Percentiles rank a stretch among this genome's conserved stretches.
phyloP scores from a whole-genome alignment of 2,888 invertebrate species.

The Sarcophaga caerulescens region DNA sequence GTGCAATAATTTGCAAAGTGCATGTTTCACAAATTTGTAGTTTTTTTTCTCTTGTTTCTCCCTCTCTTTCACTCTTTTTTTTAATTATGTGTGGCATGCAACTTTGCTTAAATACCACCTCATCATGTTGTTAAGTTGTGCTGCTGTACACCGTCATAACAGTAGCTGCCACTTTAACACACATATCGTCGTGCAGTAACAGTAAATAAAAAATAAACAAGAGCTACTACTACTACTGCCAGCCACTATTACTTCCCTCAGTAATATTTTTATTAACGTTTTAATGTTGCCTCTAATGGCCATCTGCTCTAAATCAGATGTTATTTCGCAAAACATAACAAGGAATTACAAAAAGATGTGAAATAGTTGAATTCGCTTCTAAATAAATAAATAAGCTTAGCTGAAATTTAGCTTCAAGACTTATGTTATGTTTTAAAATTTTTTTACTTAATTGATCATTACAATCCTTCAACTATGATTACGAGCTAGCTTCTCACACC shows the following conservation, averaged over 20 bases:
- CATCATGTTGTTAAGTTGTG: conserved; percentile 3
- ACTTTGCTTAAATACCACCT: conserved; percentile 41
- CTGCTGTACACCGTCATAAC: background rate
- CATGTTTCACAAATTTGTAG: conserved; percentile 37
- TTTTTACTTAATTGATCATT: no score
- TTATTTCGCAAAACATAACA: conserved; percentile 35
- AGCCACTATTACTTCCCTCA: conserved; percentile 17
- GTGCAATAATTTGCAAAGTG: conserved; percentile 58
- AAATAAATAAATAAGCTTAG: no score
- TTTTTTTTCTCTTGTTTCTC: no score
- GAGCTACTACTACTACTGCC: background rate
- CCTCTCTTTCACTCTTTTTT: no score
- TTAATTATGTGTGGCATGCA: conserved; percentile 42
- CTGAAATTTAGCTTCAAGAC: no score
- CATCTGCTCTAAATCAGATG: conserved; percentile 53
- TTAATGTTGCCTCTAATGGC: conserved; percentile 55
- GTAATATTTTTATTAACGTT: conserved; percentile 26
- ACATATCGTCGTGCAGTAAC: conserved; percentile 34
- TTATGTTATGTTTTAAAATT: no score
- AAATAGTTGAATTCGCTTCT: background rate
- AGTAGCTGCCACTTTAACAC: background rate
- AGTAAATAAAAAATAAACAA: background rate
- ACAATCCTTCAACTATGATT: no score
- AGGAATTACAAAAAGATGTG: background rate
- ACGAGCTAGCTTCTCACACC: no score